These are phyloP conservation scores for Cyclopterus lumpus DNA, from an alignment of 2,797 vertebrate species.

Conservation along the genomic window DNA sequence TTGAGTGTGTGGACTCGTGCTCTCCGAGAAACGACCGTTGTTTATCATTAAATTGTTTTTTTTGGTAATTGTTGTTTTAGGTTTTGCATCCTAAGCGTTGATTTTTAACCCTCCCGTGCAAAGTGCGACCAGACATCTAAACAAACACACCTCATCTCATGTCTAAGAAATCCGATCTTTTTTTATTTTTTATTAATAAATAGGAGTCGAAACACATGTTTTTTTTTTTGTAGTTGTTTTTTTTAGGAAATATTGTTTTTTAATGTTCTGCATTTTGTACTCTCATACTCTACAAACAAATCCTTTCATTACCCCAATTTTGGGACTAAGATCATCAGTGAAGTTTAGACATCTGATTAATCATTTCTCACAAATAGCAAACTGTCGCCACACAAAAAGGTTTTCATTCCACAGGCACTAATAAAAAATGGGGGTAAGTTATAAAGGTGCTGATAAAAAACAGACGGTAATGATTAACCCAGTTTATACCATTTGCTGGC, in stretches of 20 bases:
- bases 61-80: not conserved
- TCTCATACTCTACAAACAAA: not conserved
- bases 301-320: not conserved
- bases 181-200: not conserved
- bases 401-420: not conserved
- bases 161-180: not conserved
- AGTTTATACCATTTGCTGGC: not conserved
- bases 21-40: not conserved
- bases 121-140: slow-evolving; percentile 1
- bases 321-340: not conserved
- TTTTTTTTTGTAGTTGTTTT: not conserved
- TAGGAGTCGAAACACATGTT: not conserved
- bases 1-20: not conserved
- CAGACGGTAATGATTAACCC: slow-evolving; percentile 16
- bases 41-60: not conserved
- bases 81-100: not conserved
- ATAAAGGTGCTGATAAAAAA: not conserved
- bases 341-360: not conserved
- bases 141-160: not conserved
- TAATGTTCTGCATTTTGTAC: not conserved
- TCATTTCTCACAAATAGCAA: not conserved
- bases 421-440: not conserved
- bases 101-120: not conserved
- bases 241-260: not conserved
- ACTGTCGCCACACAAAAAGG: not conserved